phyloP scores from a whole-genome alignment of 2,797 vertebrate species.

The Catharus ustulatus region DNA sequence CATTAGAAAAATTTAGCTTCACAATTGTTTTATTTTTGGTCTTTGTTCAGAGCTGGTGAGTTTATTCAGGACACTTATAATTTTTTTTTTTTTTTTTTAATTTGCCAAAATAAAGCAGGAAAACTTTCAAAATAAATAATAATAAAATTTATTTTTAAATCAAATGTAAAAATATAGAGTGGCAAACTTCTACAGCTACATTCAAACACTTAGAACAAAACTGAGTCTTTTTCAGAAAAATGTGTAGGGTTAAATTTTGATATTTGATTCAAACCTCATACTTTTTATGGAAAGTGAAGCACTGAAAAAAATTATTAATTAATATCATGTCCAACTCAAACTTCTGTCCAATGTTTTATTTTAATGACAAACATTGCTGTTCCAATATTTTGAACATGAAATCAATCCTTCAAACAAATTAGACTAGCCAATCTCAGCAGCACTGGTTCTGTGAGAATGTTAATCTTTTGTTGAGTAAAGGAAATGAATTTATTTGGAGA shows the following conservation, averaged over 20 bases:
- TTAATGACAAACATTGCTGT: slow-evolving; percentile 7
- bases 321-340: slow-evolving; percentile 7
- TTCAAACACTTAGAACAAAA: slow-evolving; percentile 5
- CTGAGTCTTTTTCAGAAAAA: not conserved
- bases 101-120: not conserved
- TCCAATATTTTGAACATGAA: slow-evolving; percentile 5
- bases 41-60: not conserved
- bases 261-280: not conserved
- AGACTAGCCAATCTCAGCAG: not conserved
- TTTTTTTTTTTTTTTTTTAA: not conserved
- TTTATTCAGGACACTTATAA: not conserved
- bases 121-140: not conserved
- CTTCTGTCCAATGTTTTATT: slow-evolving; percentile 44
- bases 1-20: not conserved
- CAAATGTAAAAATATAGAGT: not conserved
- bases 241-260: not conserved
- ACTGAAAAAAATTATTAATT: slow-evolving; percentile 44
- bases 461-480: slow-evolving; percentile 25
- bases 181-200: not conserved
- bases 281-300: slow-evolving; percentile 4
- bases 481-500: slow-evolving; percentile 8
- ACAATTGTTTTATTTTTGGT: not conserved
- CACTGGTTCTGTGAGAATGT: not conserved
- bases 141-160: not conserved
- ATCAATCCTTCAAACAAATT: slow-evolving; percentile 50